Conservation (phyloP, 2,797 vertebrate species). For the Helostoma temminkii region DNA sequence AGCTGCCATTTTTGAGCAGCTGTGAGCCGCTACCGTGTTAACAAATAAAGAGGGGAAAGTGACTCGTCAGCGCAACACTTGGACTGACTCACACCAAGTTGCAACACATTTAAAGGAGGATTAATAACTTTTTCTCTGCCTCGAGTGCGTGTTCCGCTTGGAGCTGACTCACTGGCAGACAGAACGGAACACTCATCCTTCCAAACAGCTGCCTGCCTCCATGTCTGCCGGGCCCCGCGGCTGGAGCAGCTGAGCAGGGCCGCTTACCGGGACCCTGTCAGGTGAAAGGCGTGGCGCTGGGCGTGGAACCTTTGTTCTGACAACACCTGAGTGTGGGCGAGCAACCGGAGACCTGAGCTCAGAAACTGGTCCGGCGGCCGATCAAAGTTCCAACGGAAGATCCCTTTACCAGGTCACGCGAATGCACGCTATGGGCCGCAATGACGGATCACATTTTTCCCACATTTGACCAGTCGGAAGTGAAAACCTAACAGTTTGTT, state of each 20-base stretch:
- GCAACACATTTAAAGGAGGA: constrained; percentile 20
- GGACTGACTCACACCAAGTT: constrained; percentile 48
- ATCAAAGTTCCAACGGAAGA: constrained; percentile 2
- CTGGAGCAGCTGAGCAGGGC: too few relatives aligned
- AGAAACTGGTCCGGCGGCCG: constrained; percentile 13
- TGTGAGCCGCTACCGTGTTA: constrained; percentile 11
- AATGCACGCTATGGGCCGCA: constrained; percentile 30
- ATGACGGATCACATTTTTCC: constrained; percentile 22
- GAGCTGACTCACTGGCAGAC: constrained; percentile 55
- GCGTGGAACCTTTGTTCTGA: constrained; percentile 38
- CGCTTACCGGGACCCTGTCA: constrained; percentile 58
- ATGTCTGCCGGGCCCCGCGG: too few relatives aligned
- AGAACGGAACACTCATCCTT: not conserved
- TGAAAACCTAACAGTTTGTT: constrained; percentile 27
- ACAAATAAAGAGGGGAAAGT: constrained; percentile 24
- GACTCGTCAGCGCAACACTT: constrained; percentile 55
- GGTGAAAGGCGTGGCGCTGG: constrained; percentile 78
- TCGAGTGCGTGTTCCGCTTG: constrained; percentile 18
- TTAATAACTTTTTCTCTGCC: constrained; percentile 20
- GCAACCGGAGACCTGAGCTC: constrained; percentile 28
- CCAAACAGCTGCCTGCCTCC: constrained; percentile 7
- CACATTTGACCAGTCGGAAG: constrained; percentile 37
- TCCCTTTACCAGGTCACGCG: constrained; percentile 2
- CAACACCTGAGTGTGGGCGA: constrained; percentile 40
- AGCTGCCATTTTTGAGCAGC: constrained; percentile 28